These are phyloP conservation scores for Fopius arisanus DNA, from an alignment of 1,140 invertebrate species.

Conservation along the genomic window DNA sequence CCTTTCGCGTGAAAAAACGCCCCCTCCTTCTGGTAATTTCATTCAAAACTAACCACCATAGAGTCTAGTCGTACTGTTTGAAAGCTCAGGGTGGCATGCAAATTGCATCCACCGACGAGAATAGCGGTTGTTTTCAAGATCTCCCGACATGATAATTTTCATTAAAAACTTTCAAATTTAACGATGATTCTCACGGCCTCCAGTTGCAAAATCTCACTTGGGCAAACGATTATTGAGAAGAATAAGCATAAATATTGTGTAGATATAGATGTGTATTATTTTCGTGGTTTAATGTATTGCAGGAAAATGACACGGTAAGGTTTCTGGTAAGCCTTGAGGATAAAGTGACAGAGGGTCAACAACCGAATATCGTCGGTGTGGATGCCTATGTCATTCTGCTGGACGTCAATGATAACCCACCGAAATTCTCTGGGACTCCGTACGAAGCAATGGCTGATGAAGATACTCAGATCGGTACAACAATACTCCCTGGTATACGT, in stretches of 20 bases:
- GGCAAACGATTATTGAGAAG: too few species aligned
- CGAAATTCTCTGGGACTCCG: slow-evolving; percentile 77
- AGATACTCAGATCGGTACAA: slow-evolving; percentile 77
- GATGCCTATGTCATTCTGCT: slow-evolving; percentile 83
- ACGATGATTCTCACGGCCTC: neutral
- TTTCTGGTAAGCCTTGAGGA: slow-evolving; percentile 82
- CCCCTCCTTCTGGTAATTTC: neutral
- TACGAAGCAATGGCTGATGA: slow-evolving; percentile 83
- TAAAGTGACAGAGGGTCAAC: slow-evolving; percentile 72
- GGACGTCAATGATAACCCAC: slow-evolving; percentile 90
- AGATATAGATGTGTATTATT: too few species aligned
- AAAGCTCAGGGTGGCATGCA: neutral
- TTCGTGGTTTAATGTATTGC: too few species aligned
- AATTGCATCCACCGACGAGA: neutral
- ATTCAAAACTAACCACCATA: slow-evolving; percentile 5
- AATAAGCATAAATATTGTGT: too few species aligned
- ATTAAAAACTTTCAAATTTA: neutral
- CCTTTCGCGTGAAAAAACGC: neutral
- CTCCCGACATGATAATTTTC: neutral
- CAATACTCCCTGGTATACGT: slow-evolving; percentile 76
- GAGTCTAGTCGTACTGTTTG: neutral
- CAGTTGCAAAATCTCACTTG: too few species aligned
- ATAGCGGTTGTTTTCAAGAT: neutral
- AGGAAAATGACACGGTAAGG: slow-evolving; percentile 78
- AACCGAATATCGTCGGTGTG: slow-evolving; percentile 79